Evolutionary conservation across 2,888 invertebrate genomes (phyloP).

Genomic region (Pseudococcus jackbeardsleyi): DNA sequence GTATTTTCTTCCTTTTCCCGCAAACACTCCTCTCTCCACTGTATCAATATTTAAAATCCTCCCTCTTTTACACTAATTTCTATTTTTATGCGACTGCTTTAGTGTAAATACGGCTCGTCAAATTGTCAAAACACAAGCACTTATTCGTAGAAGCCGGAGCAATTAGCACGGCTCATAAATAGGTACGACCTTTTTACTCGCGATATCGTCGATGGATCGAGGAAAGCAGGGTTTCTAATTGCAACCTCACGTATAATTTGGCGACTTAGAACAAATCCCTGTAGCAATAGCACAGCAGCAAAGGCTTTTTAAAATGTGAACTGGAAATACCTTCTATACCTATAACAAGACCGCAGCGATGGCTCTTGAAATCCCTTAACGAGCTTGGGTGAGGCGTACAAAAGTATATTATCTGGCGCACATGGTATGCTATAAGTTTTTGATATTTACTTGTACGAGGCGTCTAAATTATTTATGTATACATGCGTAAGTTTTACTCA

Average conservation of each 20-base stretch:
- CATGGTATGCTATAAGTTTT: background rate
- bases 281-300: background rate
- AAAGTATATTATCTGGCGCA: background rate
- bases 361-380: conserved; percentile 18
- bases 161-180: background rate
- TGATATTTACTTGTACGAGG: background rate
- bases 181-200: background rate
- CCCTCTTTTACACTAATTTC: no score
- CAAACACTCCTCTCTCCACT: no score
- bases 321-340: background rate
- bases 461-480: background rate
- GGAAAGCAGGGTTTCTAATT: background rate
- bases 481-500: background rate
- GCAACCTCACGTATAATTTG: background rate
- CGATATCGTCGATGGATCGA: background rate
- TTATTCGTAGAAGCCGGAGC: background rate
- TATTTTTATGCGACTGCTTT: no score
- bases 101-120: no score
- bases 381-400: background rate
- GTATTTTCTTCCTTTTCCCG: no score
- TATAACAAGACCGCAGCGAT: conserved; percentile 9
- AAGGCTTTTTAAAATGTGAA: conserved; percentile 13
- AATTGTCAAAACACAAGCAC: background rate
- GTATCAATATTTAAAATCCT: no score
- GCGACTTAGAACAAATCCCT: background rate